phyloP scores from a whole-genome alignment of 2,113 vertebrate genomes.

The Nerophis ophidion region DNA sequence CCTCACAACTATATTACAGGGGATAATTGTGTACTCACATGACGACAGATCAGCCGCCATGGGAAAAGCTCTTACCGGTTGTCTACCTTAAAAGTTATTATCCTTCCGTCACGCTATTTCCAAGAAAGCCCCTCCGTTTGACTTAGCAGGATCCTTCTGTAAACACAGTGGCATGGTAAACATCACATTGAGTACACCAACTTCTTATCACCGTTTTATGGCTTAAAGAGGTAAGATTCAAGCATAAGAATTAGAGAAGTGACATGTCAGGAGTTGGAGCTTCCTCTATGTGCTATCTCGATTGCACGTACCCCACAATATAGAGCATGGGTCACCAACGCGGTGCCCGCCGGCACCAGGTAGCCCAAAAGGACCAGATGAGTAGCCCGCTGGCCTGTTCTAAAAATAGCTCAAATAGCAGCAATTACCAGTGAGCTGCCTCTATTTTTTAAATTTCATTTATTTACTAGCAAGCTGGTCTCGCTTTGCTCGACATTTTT shows the following conservation, averaged over 20 bases:
- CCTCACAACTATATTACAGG: neutral
- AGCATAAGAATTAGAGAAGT: constrained; percentile 64
- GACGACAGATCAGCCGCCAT: neutral
- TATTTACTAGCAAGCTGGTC: too few relatives aligned
- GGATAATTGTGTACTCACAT: neutral
- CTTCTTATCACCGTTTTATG: constrained; percentile 60
- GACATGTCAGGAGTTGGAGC: constrained; percentile 42
- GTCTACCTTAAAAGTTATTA: constrained; percentile 79
- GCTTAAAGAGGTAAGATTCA: constrained; percentile 46
- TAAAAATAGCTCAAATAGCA: too few relatives aligned
- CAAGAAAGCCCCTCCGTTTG: constrained; percentile 35
- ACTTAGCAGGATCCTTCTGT: constrained; percentile 56
- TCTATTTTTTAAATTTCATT: too few relatives aligned
- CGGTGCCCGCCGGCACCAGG: too few relatives aligned
- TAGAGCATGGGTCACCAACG: too few relatives aligned
- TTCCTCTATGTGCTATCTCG: constrained; percentile 58
- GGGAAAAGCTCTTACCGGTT: constrained; percentile 51
- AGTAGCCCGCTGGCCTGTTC: too few relatives aligned
- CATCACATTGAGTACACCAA: constrained; percentile 37
- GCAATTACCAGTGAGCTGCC: too few relatives aligned
- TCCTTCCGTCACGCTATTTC: constrained; percentile 63
- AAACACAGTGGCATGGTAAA: constrained; percentile 51
- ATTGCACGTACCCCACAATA: constrained; percentile 17
- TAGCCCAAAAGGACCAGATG: too few relatives aligned
- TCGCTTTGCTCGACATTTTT: too few relatives aligned